Evolutionary conservation across 92 coral and sea anemone genomes (phyloP), one percentile per base, ranked within the genome.

Genomic region (Paramuricea clavata): DNA sequence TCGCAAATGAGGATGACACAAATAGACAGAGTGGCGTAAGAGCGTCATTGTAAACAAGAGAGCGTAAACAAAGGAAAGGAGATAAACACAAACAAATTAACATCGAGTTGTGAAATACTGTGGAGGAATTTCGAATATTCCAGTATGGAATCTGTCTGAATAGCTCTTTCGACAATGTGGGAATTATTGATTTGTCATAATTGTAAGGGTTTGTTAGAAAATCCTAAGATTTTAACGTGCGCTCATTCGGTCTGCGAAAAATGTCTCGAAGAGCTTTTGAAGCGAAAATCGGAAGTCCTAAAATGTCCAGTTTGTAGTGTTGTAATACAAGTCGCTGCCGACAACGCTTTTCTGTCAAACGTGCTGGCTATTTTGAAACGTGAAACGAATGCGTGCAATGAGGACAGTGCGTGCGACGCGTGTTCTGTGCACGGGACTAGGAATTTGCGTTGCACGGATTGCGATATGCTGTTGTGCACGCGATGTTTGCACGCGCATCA

Each of bases 291-390:
- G 27, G 61, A 83, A 15, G 34, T 69, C 32, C 32, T 69, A 32
- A 77, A 68, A 76, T 87, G 90, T 28, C 90, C 90, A 32, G 86
- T 69, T 35, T 87, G 90, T 42, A 54, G 86, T 64, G 74, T 81
- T 25, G 30, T 77, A 26, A 67, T 79, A 34, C 54, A 68, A 62
- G 86, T 67, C 68, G 39, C 78, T 41, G 68, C 81, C 12, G 69
- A 69, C 59, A 78, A 87, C 19, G 33, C 50, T 56, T 70, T 83
- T 36, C 86, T 87, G 28, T 78, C 60, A 47, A 87, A 69, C 71
- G 81, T 87, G 81, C 30, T 79, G 21, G 84, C 59, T 79, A 79
- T 79, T 27, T 12, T 79, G 84, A 79, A 79, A 61, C 84, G 84
- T 25, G 71, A 79, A 36, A 59, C 71, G 54, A 79, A 21, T 11